Evolutionary conservation across 1,140 invertebrate genomes (phyloP), one percentile per base, ranked within the genome.

Genomic region (Neoseiulus cucumeris): DNA sequence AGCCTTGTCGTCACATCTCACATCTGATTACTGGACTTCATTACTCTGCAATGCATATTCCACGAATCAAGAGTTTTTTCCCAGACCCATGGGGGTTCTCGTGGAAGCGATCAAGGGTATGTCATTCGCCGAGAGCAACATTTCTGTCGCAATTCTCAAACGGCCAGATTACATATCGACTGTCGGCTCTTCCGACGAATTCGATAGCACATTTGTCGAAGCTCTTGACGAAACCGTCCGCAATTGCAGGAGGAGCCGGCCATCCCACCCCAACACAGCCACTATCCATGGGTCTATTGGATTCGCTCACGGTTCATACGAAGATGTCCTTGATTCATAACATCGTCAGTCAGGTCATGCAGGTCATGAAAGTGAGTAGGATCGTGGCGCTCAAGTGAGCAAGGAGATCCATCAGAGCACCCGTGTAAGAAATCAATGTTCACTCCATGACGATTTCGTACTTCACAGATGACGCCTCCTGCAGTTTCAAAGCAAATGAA

Each of bases 301-400:
- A 97, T 74, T 92, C 91, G n/a, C 75, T 96, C 17, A 95, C 93
- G 0, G 87, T 95, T 12, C 91, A 96, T 75, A 89, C 90, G 0
- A 96, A 96, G 76, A 96, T 97, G 92, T 92, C 89, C 68, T 76
- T 97, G n/a, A 94, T 96, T 66, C 91, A 96, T 72, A 87, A 85
- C 59, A 92, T 92, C 70, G 88, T 91, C 0, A 86, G 86, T 0
- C 84, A 91, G 71, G 85, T 94, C 1, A 87, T 89, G 17, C 91
- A 91, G 73, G 78, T 87, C 65, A 87, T 39, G 33, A 39, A 39
- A 9, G 33, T 39, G 9, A 4, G 33, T 39, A 9, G 4, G 9
- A 9, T 6, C 89, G 0, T 86, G 91, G 69, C 85, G 84, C 2
- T n/a, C n/a, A n/a, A n/a, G n/a, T n/a, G n/a, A n/a, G n/a, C n/a